A percentile compares a stretch with the other conserved stretches of the same genome.
These are phyloP conservation scores for Thalpophila matura DNA, from an alignment of 2,888 invertebrate species.

Conservation along the genomic window DNA sequence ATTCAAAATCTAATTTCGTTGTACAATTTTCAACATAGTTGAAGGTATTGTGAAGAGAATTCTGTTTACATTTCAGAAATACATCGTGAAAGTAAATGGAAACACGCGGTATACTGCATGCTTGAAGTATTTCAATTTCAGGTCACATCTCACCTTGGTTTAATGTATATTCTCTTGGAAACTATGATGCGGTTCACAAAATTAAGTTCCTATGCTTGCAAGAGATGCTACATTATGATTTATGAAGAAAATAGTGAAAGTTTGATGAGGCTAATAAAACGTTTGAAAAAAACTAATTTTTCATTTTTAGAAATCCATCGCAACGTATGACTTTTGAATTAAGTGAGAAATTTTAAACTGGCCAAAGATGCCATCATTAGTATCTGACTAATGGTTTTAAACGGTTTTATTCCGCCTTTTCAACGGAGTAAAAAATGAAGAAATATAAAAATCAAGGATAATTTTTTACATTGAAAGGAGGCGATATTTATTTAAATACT, in stretches of 20 bases:
- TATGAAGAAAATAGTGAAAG: neutral
- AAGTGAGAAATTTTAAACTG: too few species aligned
- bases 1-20: neutral
- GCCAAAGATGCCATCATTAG: too few species aligned
- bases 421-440: too few species aligned
- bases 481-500: conserved; percentile 12
- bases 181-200: neutral
- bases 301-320: conserved; percentile 4
- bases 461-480: too few species aligned
- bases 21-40: neutral
- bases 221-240: neutral
- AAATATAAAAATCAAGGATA: too few species aligned
- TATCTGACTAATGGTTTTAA: conserved; percentile 43
- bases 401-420: too few species aligned
- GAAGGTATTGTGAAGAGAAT: neutral
- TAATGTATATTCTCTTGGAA: neutral
- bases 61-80: neutral
- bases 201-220: neutral
- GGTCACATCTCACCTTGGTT: conserved; percentile 12
- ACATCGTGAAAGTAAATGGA: conserved; percentile 12
- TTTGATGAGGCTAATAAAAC: neutral
- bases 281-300: neutral
- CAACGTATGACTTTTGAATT: too few species aligned
- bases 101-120: neutral
- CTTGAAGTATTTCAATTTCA: conserved; percentile 39